Percentiles rank a stretch among this genome's conserved stretches.
Conservation (phyloP, 1,140 invertebrate species). For the Choristoneura fumiferana region DNA sequence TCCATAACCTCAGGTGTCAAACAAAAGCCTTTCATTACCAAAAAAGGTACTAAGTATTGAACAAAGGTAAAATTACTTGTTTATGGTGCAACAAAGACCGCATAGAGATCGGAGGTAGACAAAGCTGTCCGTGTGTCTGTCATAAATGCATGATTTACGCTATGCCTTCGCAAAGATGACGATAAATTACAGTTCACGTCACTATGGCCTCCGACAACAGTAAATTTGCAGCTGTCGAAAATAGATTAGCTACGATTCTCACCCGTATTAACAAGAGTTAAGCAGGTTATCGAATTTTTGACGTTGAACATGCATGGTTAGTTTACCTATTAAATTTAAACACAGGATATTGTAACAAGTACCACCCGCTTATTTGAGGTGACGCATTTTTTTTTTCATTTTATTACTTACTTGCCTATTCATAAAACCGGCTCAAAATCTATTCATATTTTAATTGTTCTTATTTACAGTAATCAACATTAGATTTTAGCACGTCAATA, state of each 20-base stretch:
- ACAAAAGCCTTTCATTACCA: conserved; percentile 16
- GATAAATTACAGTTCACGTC: conserved; percentile 73
- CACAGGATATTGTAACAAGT: conserved; percentile 64
- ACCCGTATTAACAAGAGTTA: conserved; percentile 28
- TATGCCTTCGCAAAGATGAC: conserved; percentile 71
- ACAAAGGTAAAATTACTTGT: conserved; percentile 30
- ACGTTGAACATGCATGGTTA: conserved; percentile 37
- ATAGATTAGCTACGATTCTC: conserved; percentile 24
- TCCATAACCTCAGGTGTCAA: conserved; percentile 16
- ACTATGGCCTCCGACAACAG: conserved; percentile 45
- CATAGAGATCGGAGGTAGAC: conserved; percentile 54
- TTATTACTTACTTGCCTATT: too few species aligned
- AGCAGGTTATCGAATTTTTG: neutral
- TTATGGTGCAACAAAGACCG: conserved; percentile 52
- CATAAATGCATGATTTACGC: conserved; percentile 77
- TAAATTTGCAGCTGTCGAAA: conserved; percentile 30
- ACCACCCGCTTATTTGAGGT: conserved; percentile 70
- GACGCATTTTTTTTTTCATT: conserved; percentile 50
- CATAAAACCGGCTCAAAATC: conserved; percentile 30
- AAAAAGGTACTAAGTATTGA: conserved; percentile 4
- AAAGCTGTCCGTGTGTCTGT: conserved; percentile 63
- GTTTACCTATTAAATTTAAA: conserved; percentile 52
- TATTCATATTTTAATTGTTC: conserved; percentile 1
- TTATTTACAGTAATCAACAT: neutral
- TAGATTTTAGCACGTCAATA: too few species aligned